A percentile compares a stretch with the other conserved stretches of the same genome.
Evolutionary conservation across 1,140 invertebrate genomes (phyloP).

Genomic region (Bicyclus anynana): DNA sequence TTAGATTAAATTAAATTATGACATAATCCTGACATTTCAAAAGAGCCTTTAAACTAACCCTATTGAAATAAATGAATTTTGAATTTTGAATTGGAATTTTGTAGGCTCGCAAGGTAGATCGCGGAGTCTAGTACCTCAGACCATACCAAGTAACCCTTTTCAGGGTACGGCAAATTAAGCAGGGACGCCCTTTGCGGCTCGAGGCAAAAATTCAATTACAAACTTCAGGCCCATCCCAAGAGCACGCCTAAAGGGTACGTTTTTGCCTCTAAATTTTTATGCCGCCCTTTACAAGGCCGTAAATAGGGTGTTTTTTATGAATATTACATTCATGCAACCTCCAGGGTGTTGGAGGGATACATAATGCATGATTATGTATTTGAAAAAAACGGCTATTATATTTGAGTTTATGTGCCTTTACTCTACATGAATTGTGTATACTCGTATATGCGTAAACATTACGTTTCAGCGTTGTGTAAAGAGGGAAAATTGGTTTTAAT

Average conservation of each 20-base stretch:
- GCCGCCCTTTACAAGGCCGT: conserved; percentile 71
- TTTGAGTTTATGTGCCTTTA: background rate
- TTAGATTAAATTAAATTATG: too few species aligned
- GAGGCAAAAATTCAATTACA: conserved; percentile 76
- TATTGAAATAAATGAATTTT: too few species aligned
- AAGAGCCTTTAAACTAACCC: too few species aligned
- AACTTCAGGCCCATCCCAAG: conserved; percentile 68
- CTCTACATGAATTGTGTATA: background rate
- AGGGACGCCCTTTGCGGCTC: conserved; percentile 71
- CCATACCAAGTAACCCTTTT: conserved; percentile 55
- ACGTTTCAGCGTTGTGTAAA: background rate
- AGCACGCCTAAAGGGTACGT: conserved; percentile 61
- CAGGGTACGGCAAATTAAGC: conserved; percentile 70
- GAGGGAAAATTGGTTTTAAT: too few species aligned
- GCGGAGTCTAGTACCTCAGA: conserved; percentile 25
- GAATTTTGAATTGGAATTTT: too few species aligned
- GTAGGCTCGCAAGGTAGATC: too few species aligned
- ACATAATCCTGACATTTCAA: too few species aligned
- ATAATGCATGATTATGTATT: conserved; percentile 9
- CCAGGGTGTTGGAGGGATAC: conserved; percentile 29
- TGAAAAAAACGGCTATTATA: background rate
- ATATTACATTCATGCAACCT: conserved; percentile 69
- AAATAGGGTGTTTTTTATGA: conserved; percentile 72
- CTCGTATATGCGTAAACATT: background rate
- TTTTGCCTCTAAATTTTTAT: conserved; percentile 74